phyloP scores from a whole-genome alignment of 2,888 invertebrate species.

The Polydrusus pterygomalis region DNA sequence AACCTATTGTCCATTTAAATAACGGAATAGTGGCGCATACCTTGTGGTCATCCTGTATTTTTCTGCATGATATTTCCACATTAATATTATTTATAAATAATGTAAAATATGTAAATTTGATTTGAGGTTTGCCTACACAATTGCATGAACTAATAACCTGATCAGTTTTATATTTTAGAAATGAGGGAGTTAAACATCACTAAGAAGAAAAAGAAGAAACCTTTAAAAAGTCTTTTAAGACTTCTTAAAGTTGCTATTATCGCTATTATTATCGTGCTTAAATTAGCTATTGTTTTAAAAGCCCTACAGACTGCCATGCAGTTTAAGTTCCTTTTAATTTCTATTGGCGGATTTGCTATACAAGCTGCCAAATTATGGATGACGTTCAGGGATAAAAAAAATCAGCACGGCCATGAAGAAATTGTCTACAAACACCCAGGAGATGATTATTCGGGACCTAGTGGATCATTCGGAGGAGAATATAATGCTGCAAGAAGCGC shows the following conservation, averaged over 20 bases:
- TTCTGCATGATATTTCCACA: not conserved
- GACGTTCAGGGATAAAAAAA: constrained; percentile 77
- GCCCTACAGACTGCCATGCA: constrained; percentile 83
- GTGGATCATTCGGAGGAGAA: constrained; percentile 45
- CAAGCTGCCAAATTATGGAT: constrained; percentile 84
- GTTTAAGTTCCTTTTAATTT: constrained; percentile 86
- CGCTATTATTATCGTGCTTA: constrained; percentile 56
- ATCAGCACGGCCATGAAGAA: constrained; percentile 75
- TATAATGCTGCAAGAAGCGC: constrained; percentile 44
- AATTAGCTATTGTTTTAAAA: constrained; percentile 76
- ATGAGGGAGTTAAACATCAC: constrained; percentile 3
- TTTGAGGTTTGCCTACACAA: constrained; percentile 6
- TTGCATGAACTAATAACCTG: not conserved
- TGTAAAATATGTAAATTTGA: not conserved
- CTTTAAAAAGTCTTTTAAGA: constrained; percentile 57
- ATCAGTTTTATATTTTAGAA: constrained; percentile 52
- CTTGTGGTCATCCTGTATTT: no score
- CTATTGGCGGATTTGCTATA: constrained; percentile 80
- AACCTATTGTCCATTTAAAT: no score
- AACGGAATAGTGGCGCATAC: no score
- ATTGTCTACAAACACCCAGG: constrained; percentile 59
- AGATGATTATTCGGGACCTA: constrained; percentile 42
- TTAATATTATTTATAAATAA: not conserved
- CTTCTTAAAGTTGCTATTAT: constrained; percentile 58
- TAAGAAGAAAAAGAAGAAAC: constrained; percentile 61